Percentiles rank a stretch among this genome's conserved stretches.
Evolutionary conservation across 2,113 vertebrate genomes (phyloP).

Genomic region (Anguilla rostrata): DNA sequence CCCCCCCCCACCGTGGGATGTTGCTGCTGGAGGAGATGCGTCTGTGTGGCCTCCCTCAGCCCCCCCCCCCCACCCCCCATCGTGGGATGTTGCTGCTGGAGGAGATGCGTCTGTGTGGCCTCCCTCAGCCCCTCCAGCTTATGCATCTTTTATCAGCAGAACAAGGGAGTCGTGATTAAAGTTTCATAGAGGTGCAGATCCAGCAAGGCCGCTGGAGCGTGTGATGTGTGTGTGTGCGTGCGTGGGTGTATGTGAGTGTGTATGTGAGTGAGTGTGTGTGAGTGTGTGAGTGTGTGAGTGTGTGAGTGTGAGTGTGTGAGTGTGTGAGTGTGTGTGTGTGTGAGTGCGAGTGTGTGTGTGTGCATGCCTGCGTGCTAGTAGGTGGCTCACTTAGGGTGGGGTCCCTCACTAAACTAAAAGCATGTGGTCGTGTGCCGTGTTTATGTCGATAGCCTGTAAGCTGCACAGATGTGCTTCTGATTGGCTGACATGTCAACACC

Average conservation of each 20-base stretch:
- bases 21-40: conserved; percentile 29
- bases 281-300: too few relatives aligned
- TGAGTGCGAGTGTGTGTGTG: too few relatives aligned
- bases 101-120: conserved; percentile 24
- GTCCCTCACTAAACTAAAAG: too few relatives aligned
- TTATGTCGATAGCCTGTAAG: too few relatives aligned
- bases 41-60: not conserved
- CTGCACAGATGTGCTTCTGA: too few relatives aligned
- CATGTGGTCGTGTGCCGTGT: too few relatives aligned
- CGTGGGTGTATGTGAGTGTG: not conserved
- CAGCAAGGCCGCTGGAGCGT: conserved; percentile 25
- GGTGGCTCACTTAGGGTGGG: too few relatives aligned
- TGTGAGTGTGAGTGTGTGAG: too few relatives aligned
- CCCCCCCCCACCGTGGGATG: not conserved
- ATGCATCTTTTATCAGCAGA: conserved; percentile 46
- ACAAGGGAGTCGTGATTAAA: conserved; percentile 44
- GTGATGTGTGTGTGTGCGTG: not conserved
- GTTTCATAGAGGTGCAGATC: conserved; percentile 44
- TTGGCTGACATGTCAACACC: too few relatives aligned
- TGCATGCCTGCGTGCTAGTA: too few relatives aligned
- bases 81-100: conserved; percentile 22
- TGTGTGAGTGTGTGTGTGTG: too few relatives aligned
- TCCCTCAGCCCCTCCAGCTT: conserved; percentile 2
- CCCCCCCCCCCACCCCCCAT: not conserved
- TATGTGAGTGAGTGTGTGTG: too few relatives aligned